Evolutionary conservation across 2,797 vertebrate genomes (phyloP), one percentile per base, ranked within the genome.

Genomic region (Neoniphon sammara): DNA sequence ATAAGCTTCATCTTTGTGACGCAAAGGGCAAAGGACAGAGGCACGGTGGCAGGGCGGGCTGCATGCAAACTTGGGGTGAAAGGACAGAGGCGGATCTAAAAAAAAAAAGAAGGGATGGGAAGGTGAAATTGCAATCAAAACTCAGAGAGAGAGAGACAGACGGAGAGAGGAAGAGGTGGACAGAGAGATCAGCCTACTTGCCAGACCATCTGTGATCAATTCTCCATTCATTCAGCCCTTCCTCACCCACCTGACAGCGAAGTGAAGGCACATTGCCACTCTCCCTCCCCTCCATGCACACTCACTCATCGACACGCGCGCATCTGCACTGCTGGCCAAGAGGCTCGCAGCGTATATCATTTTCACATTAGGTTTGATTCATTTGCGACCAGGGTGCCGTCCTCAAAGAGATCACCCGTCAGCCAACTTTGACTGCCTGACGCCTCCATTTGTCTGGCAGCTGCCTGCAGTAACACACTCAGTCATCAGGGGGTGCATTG

Each of bases 341-440:
- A 63, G 66, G 57, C 59, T 53, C 36, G 44, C 56, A 52, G 20
- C 25, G 10, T 54, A 58, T 69, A 78, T 81, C 54, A 71, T 85
- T 70, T 85, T 86, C 75, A 77, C 84, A 85, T 90, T 76, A 80
- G 50, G 31, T 25, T 72, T 78, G 46, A 84, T 85, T 66, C 7
- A 66, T 82, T 73, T 74, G 71, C 65, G 30, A 61, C 50, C 39
- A 1, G 30, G 42, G 39, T 60, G 65, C 47, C 47, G 46, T 81
- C 62, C 56, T 53, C n/a, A 31, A 70, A 73, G 55, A 69, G 55
- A 84, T 77, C 66, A 76, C 63, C 52, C 72, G 81, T 66, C 63
- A 70, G 64, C 60, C 72, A 82, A 69, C 56, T 67, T 59, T 62
- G 71, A 75, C 71, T 70, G 61, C 21, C 23, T 66, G 44, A 39